A percentile compares a stretch with the other conserved stretches of the same genome.
phyloP scores from a whole-genome alignment of 2,113 vertebrate genomes.

The Setophaga petechia region DNA sequence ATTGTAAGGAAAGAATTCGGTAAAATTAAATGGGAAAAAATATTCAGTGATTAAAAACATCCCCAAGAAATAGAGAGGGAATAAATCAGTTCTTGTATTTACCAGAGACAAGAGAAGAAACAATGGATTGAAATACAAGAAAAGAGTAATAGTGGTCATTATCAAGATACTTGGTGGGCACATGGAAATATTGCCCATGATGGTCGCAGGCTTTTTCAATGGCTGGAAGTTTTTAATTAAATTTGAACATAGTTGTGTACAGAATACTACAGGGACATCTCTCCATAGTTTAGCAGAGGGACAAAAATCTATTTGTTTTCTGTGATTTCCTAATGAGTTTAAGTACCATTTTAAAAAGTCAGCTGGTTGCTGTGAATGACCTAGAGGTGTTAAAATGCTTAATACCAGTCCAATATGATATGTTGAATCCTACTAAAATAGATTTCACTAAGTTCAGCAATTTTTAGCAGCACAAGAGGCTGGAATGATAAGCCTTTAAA shows the following conservation, averaged over 20 bases:
- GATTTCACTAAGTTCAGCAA: background rate
- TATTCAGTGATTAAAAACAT: background rate
- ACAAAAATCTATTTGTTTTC: background rate
- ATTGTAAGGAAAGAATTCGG: background rate
- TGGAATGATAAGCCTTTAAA: background rate
- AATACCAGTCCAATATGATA: background rate
- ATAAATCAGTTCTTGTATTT: background rate
- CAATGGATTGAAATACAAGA: background rate
- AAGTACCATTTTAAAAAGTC: background rate
- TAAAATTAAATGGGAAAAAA: background rate
- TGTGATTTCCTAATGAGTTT: background rate
- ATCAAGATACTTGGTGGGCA: background rate
- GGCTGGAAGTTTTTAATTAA: background rate
- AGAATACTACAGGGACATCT: background rate
- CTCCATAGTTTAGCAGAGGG: background rate
- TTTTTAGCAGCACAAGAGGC: background rate
- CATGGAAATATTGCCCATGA: background rate
- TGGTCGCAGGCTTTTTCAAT: background rate
- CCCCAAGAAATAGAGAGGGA: background rate
- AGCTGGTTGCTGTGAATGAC: background rate
- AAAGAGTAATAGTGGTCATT: background rate
- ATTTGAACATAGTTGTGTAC: background rate
- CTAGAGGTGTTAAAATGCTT: background rate
- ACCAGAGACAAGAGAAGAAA: background rate
- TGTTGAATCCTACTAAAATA: background rate